These are phyloP conservation scores for Hystrix brachyura DNA, from an alignment of 2,113 vertebrate genomes.

Conservation along the genomic window DNA sequence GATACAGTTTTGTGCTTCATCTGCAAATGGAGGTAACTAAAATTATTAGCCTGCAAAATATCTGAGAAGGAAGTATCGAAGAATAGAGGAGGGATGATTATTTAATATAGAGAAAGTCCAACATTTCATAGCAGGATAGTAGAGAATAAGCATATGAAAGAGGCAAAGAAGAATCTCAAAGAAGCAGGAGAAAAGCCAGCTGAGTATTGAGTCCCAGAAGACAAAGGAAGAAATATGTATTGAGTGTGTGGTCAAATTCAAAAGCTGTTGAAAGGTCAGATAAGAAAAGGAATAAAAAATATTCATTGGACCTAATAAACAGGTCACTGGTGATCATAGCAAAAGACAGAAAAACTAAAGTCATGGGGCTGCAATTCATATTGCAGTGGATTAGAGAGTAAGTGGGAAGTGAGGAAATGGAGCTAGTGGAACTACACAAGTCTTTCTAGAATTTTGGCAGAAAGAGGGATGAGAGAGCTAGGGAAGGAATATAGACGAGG, in stretches of 20 bases:
- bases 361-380: background rate
- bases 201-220: background rate
- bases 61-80: background rate
- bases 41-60: background rate
- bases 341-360: background rate
- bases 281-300: slow-evolving; percentile 54
- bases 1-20: background rate
- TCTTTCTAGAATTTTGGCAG: background rate
- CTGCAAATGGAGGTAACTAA: background rate
- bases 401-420: background rate
- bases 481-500: background rate
- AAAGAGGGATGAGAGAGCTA: background rate
- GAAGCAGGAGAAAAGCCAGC: background rate
- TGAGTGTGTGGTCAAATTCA: background rate
- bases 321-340: background rate
- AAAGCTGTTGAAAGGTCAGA: slow-evolving; percentile 27
- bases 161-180: background rate
- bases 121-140: background rate
- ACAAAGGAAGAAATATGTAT: background rate
- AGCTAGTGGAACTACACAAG: background rate
- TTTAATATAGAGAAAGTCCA: background rate
- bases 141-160: background rate
- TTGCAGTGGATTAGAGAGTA: background rate
- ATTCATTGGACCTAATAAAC: background rate
- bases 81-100: background rate